Evolutionary conservation across 2,797 vertebrate genomes (phyloP), one percentile per base, ranked within the genome.

Genomic region (Protonibea diacanthus): DNA sequence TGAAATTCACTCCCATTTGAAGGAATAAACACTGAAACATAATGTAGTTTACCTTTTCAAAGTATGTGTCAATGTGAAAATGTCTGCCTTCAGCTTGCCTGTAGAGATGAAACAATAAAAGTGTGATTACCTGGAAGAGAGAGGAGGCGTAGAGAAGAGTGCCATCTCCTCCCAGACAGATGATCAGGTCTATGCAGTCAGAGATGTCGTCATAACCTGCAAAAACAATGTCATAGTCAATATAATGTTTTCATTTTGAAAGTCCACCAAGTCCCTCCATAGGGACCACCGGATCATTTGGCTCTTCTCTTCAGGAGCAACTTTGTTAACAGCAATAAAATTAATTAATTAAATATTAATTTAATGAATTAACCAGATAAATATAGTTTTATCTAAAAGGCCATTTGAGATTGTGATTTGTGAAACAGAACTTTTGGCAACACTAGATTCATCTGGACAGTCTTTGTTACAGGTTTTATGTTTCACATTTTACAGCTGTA

Each of bases 121-220:
- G 27, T 70, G 48, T 23, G 29, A 53, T 45, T 90, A 96, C 96
- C 94, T 96, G 96, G 81, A 96, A 96, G 21, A 96, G 93, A 20
- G 96, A 96, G 14, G 96, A 96, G 42, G 96, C 96, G 1, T 96
- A 96, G 12, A 96, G 94, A 63, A 96, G 88, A 23, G 96, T 96
- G 5, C 96, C 96, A 21, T 96, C 96, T 11, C 96, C 96, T 10
- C 96, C 96, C 81, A 96, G 91, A 84, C 96, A 96, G 86, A 96
- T 95, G 65, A 96, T 96, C 76, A 96, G 91, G 82, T 96, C 96
- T 2, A 96, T 94, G 84, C 94, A 96, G 78, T 96, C 93, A 0
- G 96, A 96, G 71, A 96, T 95, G 70, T 96, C 96, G 52, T 96
- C 96, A 53, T 90, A 96, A 27, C 95, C 96, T 96, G 86, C 17